Percentiles rank a stretch among this genome's conserved stretches.
phyloP scores from a whole-genome alignment of 2,888 invertebrate genomes.

The Diarsia rubi region DNA sequence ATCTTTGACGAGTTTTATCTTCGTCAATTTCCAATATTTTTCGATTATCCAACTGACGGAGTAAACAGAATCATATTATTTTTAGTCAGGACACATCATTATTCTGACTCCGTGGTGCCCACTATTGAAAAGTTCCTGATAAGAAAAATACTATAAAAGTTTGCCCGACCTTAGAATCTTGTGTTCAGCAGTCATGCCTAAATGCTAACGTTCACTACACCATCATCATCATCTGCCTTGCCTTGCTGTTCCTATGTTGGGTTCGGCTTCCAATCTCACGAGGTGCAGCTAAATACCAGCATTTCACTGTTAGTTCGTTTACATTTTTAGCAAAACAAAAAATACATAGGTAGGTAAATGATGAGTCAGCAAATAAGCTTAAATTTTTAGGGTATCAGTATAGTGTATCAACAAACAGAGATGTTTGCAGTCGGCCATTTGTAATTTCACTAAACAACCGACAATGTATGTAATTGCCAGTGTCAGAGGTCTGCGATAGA shows the following conservation, averaged over 20 bases:
- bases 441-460: constrained; percentile 70
- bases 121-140: background rate
- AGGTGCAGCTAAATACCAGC: too few relatives aligned
- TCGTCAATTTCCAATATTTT: too few relatives aligned
- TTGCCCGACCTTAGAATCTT: background rate
- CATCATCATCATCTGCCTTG: background rate
- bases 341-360: background rate
- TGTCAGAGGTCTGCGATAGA: constrained; percentile 77
- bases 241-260: too few relatives aligned
- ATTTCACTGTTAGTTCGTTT: background rate
- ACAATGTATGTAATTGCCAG: constrained; percentile 81
- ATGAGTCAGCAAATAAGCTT: constrained; percentile 63
- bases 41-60: too few relatives aligned
- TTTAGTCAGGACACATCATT: too few relatives aligned
- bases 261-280: too few relatives aligned
- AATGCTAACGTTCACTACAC: background rate
- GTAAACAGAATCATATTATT: too few relatives aligned
- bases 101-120: background rate
- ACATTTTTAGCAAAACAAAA: constrained; percentile 13
- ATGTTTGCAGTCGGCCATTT: constrained; percentile 69
- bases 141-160: background rate
- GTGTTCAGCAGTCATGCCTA: background rate
- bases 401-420: constrained; percentile 64
- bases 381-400: constrained; percentile 49
- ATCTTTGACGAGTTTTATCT: too few relatives aligned